Evolutionary conservation across 2,113 vertebrate genomes (phyloP).

Genomic region (Pseudonaja textilis): DNA sequence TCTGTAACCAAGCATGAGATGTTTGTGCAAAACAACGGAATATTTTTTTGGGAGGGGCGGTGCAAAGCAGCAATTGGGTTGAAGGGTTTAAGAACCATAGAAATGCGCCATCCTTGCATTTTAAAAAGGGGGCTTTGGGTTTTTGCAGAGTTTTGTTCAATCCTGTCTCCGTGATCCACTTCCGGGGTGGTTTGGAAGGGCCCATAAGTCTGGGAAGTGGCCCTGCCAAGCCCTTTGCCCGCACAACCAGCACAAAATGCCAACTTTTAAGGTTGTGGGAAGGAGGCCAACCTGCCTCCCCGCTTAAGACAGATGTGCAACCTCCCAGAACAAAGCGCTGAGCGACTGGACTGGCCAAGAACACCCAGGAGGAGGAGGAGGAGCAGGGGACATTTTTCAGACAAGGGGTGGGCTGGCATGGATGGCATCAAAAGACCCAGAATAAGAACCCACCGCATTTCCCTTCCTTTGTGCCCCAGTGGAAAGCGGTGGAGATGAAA

Average conservation of each 20-base stretch:
- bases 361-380: neutral
- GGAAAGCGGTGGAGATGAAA: neutral
- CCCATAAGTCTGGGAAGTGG: neutral
- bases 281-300: neutral
- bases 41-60: neutral
- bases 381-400: neutral
- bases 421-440: neutral
- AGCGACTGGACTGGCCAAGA: neutral
- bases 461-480: neutral
- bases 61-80: neutral
- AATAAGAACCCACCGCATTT: neutral
- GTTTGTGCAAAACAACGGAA: neutral
- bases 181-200: neutral
- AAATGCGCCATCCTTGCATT: neutral
- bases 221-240: neutral
- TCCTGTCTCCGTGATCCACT: neutral
- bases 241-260: neutral
- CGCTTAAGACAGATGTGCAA: slow-evolving; percentile 28
- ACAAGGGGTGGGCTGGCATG: neutral
- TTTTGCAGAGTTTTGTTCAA: neutral
- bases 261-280: slow-evolving; percentile 12
- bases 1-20: neutral
- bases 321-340: slow-evolving; percentile 56
- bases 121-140: neutral
- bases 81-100: neutral